phyloP scores from a whole-genome alignment of 2,797 vertebrate genomes.

The Crocidura indochinensis region DNA sequence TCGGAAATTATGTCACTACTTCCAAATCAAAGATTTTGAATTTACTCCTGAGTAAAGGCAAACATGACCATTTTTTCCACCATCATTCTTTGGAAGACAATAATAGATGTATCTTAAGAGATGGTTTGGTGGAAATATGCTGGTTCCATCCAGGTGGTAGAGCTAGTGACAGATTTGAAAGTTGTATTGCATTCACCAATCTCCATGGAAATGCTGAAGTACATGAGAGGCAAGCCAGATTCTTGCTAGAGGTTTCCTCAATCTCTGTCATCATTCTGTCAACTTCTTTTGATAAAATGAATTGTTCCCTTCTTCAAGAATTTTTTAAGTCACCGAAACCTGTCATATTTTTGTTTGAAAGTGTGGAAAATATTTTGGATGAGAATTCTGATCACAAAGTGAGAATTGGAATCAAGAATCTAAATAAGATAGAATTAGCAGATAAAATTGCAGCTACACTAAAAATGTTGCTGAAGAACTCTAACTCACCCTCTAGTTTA shows the following conservation, averaged over 20 bases:
- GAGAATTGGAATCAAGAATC: conserved; percentile 88
- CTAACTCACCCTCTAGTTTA: conserved; percentile 75
- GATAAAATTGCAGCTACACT: conserved; percentile 82
- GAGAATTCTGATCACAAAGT: conserved; percentile 28
- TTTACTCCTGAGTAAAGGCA: conserved; percentile 84
- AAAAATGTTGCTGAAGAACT: conserved; percentile 73
- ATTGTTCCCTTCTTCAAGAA: background rate
- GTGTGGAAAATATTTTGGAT: conserved; percentile 52
- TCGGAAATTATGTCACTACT: conserved; percentile 85
- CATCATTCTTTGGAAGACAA: conserved; percentile 84
- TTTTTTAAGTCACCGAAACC: conserved; percentile 76
- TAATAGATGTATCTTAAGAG: conserved; percentile 87
- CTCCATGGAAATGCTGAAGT: conserved; percentile 82
- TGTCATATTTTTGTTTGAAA: conserved; percentile 87
- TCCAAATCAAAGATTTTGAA: conserved; percentile 90
- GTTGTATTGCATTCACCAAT: conserved; percentile 87
- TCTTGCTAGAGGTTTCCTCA: conserved; percentile 88
- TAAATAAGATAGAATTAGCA: conserved; percentile 86
- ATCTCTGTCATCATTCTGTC: conserved; percentile 88
- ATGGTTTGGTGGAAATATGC: conserved; percentile 91
- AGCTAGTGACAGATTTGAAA: conserved; percentile 83
- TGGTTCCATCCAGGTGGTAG: conserved; percentile 92
- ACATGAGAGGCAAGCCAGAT: conserved; percentile 81
- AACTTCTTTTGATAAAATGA: conserved; percentile 17
- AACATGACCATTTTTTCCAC: conserved; percentile 86